Conservation (phyloP, 2,888 invertebrate genomes). For the Prosapia bicincta region DNA sequence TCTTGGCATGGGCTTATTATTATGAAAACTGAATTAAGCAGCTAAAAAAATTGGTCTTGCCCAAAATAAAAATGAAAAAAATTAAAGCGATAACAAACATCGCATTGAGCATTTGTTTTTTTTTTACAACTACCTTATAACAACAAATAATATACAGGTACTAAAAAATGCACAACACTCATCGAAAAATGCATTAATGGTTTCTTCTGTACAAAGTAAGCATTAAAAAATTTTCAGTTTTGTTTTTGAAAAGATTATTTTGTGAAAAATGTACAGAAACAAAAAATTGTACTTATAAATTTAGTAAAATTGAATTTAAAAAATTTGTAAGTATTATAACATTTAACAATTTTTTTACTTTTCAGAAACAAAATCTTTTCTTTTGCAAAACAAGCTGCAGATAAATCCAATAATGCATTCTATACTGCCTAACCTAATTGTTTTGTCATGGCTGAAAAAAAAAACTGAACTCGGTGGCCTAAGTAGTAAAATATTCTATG, state of each 20-base stretch:
- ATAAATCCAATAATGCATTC: neutral
- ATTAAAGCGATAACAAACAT: slow-evolving; percentile 18
- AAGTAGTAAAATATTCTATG: no score
- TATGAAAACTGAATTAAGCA: neutral
- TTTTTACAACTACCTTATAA: slow-evolving; percentile 27
- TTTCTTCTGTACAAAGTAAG: no score
- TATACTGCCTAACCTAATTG: neutral
- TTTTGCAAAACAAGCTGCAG: neutral
- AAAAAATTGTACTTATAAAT: neutral
- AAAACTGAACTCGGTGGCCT: slow-evolving; percentile 8
- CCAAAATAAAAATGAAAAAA: neutral
- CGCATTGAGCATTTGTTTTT: slow-evolving; percentile 34
- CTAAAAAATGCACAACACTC: slow-evolving; percentile 16
- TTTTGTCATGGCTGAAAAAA: neutral
- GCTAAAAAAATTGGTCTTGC: neutral
- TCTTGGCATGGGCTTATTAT: neutral
- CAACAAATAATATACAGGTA: slow-evolving; percentile 32
- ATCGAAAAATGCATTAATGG: neutral
- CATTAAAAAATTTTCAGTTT: no score
- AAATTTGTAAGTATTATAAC: neutral
- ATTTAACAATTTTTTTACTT: neutral
- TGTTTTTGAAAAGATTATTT: neutral
- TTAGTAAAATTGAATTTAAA: neutral
- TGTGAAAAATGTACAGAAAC: no score
- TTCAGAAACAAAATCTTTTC: neutral